Evolutionary conservation across 2,888 invertebrate genomes (phyloP).

Genomic region (Ophion ventricosus): DNA sequence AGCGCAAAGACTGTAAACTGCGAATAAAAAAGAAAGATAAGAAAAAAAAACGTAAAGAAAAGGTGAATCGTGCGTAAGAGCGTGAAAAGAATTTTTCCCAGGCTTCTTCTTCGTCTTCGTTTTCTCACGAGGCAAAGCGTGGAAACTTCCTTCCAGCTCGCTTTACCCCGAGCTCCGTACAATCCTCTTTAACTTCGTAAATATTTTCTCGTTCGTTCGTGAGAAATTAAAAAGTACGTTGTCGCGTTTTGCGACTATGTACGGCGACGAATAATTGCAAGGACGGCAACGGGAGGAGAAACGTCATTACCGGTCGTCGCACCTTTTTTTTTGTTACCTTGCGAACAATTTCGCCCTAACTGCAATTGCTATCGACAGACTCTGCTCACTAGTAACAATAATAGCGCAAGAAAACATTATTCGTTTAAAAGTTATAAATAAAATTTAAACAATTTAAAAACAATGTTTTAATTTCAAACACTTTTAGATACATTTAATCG

Average conservation of each 20-base stretch:
- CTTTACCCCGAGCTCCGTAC: not conserved
- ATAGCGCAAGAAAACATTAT: too few relatives aligned
- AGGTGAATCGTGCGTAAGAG: constrained; percentile 63
- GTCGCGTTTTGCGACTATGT: not conserved
- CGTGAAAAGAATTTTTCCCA: constrained; percentile 45
- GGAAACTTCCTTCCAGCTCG: constrained; percentile 14
- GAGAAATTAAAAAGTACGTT: constrained; percentile 8
- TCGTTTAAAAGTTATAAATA: too few relatives aligned
- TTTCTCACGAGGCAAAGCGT: constrained; percentile 9
- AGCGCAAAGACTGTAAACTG: constrained; percentile 43
- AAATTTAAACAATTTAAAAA: too few relatives aligned
- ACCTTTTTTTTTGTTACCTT: not conserved
- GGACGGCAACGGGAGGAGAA: not conserved
- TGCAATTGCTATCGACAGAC: too few relatives aligned
- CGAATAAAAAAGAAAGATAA: constrained; percentile 18
- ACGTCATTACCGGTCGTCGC: not conserved
- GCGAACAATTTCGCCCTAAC: not conserved
- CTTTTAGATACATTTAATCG: too few relatives aligned
- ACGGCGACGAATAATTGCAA: not conserved
- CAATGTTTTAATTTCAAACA: too few relatives aligned
- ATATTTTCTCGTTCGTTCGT: constrained; percentile 33
- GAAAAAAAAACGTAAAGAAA: constrained; percentile 18
- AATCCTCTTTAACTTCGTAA: constrained; percentile 43
- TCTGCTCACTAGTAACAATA: too few relatives aligned
- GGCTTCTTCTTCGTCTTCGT: constrained; percentile 20